Evolutionary conservation across 2,113 vertebrate species (phyloP).

Genomic region (Oncorhynchus nerka): DNA sequence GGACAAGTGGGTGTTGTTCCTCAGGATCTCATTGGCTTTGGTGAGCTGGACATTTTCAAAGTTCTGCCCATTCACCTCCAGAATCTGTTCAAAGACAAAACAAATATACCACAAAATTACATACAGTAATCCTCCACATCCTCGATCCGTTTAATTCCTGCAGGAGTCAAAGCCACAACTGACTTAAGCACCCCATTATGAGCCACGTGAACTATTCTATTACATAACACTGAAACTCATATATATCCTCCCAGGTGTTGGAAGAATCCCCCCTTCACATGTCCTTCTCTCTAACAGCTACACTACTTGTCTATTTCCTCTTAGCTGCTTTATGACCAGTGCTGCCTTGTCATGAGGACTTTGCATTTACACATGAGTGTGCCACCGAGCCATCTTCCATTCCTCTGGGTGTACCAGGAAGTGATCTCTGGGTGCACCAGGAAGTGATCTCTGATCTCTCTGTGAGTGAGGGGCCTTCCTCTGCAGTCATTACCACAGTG

Average conservation of each 20-base stretch:
- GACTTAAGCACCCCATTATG: too few relatives aligned
- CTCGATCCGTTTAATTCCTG: too few relatives aligned
- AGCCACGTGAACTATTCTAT: neutral
- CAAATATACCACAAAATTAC: neutral
- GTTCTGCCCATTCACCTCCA: constrained; percentile 98
- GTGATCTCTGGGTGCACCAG: neutral
- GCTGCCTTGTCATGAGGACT: too few relatives aligned
- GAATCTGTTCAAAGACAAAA: constrained; percentile 75
- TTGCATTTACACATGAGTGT: neutral
- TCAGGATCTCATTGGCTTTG: constrained; percentile 98
- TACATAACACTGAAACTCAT: neutral
- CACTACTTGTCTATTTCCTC: neutral
- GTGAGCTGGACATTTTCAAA: constrained; percentile 97
- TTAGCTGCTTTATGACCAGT: neutral
- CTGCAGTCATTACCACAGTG: neutral
- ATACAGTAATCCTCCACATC: neutral
- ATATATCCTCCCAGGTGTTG: neutral
- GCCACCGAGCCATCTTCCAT: neutral
- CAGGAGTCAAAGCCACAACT: too few relatives aligned
- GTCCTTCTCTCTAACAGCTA: neutral
- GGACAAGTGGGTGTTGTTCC: constrained; percentile 97
- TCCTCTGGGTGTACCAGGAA: neutral
- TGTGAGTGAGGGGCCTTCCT: neutral
- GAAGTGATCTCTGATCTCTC: neutral
- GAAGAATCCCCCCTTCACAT: neutral